Percentiles rank a stretch among this genome's conserved stretches.
phyloP scores from a whole-genome alignment of 2,113 vertebrate species.

The Hemichromis elongatus region DNA sequence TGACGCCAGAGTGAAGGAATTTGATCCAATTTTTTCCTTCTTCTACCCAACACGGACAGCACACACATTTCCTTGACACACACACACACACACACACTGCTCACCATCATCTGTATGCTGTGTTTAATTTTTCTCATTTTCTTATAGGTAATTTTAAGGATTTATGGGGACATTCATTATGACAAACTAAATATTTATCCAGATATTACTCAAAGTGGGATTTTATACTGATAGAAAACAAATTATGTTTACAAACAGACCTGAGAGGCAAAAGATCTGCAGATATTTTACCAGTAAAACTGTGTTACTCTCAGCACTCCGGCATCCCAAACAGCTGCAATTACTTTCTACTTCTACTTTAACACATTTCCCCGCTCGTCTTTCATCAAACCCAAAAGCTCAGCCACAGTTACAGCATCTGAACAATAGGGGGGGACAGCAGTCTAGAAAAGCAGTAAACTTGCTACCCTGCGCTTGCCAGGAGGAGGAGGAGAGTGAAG shows the following conservation, averaged over 20 bases:
- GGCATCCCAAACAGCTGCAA: background rate
- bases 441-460: slow-evolving; percentile 70
- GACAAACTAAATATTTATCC: background rate
- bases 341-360: background rate
- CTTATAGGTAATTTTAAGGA: background rate
- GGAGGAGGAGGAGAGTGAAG: background rate
- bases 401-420: background rate
- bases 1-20: slow-evolving; percentile 64
- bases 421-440: slow-evolving; percentile 81
- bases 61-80: background rate
- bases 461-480: background rate
- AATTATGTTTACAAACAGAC: background rate
- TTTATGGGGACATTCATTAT: background rate
- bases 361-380: background rate
- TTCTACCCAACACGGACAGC: background rate
- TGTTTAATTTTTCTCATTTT: background rate
- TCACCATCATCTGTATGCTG: background rate
- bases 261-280: background rate
- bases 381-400: background rate
- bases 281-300: background rate
- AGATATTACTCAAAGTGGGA: background rate
- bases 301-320: background rate
- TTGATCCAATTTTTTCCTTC: slow-evolving; percentile 32
- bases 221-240: background rate
- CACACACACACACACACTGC: background rate